Evolutionary conservation across 2,888 invertebrate species (phyloP).

Genomic region (Catocala nupta): DNA sequence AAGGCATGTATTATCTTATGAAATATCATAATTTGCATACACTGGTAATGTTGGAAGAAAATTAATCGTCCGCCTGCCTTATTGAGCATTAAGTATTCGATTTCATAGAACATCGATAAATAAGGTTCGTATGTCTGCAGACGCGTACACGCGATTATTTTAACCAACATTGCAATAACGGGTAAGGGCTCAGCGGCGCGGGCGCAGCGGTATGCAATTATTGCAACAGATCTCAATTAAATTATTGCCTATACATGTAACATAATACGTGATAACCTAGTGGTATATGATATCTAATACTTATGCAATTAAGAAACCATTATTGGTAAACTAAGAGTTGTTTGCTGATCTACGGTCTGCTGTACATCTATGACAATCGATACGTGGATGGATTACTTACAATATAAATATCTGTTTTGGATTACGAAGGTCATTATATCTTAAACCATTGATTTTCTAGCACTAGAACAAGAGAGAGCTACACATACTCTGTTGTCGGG

Average conservation of each 20-base stretch:
- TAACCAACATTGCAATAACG: conserved; percentile 45
- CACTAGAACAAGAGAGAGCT: no score
- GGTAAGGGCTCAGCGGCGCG: conserved; percentile 25
- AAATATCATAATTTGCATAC: conserved; percentile 59
- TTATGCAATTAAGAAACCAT: background rate
- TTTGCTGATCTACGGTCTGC: no score
- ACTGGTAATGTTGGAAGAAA: conserved; percentile 47
- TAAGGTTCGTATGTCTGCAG: conserved; percentile 32
- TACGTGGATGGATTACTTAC: no score
- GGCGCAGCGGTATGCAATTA: conserved; percentile 44
- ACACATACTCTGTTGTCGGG: no score
- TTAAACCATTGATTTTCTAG: no score
- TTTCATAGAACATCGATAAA: conserved; percentile 51
- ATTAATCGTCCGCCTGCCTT: conserved; percentile 48
- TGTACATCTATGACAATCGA: no score
- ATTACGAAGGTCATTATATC: no score
- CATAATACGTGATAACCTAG: conserved; percentile 16
- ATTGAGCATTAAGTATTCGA: conserved; percentile 50
- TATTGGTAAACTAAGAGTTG: no score
- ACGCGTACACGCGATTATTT: conserved; percentile 45
- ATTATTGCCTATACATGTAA: conserved; percentile 47
- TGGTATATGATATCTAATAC: conserved; percentile 3
- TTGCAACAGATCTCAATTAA: conserved; percentile 48
- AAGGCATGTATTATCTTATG: conserved; percentile 47
- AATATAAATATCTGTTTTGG: no score